A percentile compares a stretch with the other conserved stretches of the same genome.
phyloP scores from a whole-genome alignment of 2,888 invertebrate species.

The Noctua fimbriata region DNA sequence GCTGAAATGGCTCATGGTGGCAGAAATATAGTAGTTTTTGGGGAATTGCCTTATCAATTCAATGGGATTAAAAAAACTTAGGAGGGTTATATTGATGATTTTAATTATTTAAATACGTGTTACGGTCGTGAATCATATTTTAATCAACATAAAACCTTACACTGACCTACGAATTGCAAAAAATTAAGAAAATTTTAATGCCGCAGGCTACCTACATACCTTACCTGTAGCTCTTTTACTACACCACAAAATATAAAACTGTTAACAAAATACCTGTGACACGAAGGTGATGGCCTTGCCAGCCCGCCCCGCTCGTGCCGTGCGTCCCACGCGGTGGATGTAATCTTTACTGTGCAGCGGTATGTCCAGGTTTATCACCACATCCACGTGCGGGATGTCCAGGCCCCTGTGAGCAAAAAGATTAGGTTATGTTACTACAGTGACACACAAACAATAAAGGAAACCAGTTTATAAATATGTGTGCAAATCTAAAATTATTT shows the following conservation, averaged over 20 bases:
- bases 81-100: no score
- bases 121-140: no score
- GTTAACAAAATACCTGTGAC: conserved; percentile 94
- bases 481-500: no score
- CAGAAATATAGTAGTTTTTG: no score
- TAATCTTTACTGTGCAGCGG: conserved; percentile 99
- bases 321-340: conserved; percentile 99
- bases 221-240: not conserved
- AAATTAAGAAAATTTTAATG: not conserved
- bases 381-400: conserved; percentile 99
- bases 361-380: conserved; percentile 99
- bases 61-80: no score
- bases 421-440: not conserved
- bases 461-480: no score
- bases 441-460: not conserved
- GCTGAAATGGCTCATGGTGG: not conserved
- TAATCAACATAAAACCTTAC: no score
- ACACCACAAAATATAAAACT: no score
- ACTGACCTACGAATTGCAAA: no score
- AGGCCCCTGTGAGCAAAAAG: conserved; percentile 92
- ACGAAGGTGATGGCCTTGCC: conserved; percentile 99
- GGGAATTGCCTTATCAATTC: no score
- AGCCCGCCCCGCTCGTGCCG: conserved; percentile 98
- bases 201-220: no score
- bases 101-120: no score